A percentile compares a stretch with the other conserved stretches of the same genome.
Evolutionary conservation across 2,797 vertebrate species (phyloP).

Genomic region (Naso thynnoides): DNA sequence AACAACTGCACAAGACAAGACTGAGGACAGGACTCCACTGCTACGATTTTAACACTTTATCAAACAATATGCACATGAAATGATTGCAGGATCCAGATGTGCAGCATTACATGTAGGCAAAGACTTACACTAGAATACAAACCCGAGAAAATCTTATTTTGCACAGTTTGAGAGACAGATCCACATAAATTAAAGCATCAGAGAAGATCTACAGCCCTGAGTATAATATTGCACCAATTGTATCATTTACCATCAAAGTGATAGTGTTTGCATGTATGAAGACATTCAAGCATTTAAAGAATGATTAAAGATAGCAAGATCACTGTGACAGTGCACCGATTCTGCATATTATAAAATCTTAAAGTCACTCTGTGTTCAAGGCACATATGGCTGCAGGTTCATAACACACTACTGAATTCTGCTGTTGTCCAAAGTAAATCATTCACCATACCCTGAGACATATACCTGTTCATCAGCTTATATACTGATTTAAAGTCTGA

Average conservation of each 20-base stretch:
- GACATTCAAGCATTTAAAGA: conserved; percentile 18
- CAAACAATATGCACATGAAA: conserved; percentile 16
- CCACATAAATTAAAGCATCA: conserved; percentile 14
- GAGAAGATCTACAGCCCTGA: conserved; percentile 53
- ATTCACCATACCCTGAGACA: conserved; percentile 23
- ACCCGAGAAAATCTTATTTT: conserved; percentile 25
- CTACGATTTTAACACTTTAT: conserved; percentile 41
- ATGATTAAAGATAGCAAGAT: neutral
- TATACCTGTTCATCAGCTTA: too few relatives aligned
- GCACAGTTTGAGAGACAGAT: conserved; percentile 14
- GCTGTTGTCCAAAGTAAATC: neutral
- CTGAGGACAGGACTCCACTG: neutral
- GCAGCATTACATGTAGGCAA: conserved; percentile 16
- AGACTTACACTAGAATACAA: conserved; percentile 31
- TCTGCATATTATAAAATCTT: conserved; percentile 23
- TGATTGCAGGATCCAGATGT: neutral
- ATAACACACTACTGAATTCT: neutral
- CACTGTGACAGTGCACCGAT: conserved; percentile 26
- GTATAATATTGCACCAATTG: conserved; percentile 31
- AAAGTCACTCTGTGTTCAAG: conserved; percentile 25
- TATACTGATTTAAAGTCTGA: conserved; percentile 8
- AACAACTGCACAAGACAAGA: neutral
- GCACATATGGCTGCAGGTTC: conserved; percentile 37
- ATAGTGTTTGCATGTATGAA: conserved; percentile 27
- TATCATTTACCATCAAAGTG: conserved; percentile 12